Evolutionary conservation across 2,113 vertebrate species (phyloP).

Genomic region (Amphilophus citrinellus): DNA sequence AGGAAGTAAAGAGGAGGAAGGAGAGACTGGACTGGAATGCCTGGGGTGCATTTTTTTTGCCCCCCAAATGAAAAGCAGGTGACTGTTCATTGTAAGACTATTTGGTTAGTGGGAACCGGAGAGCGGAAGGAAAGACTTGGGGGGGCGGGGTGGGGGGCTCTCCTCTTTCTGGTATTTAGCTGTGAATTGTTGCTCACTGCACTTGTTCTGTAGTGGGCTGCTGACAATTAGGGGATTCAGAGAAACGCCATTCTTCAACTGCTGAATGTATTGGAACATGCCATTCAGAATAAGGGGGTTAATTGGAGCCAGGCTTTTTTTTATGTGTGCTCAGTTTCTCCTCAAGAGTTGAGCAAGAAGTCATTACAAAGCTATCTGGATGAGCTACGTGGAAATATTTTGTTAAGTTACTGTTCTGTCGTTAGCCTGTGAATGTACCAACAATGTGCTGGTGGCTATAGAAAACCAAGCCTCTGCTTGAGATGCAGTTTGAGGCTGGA

Average conservation of each 20-base stretch:
- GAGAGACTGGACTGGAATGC: constrained; percentile 72
- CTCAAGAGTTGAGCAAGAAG: background rate
- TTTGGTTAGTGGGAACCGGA: constrained; percentile 61
- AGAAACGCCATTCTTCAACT: constrained; percentile 33
- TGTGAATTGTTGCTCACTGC: constrained; percentile 51
- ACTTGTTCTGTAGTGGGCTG: constrained; percentile 51
- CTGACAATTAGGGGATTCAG: constrained; percentile 47
- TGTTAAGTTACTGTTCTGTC: background rate
- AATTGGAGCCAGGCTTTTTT: constrained; percentile 16
- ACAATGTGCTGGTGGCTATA: background rate
- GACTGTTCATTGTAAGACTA: constrained; percentile 72
- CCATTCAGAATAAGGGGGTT: constrained; percentile 36
- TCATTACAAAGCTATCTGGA: background rate
- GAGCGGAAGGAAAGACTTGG: constrained; percentile 64
- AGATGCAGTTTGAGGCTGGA: background rate
- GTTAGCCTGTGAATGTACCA: background rate
- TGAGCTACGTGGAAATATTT: constrained; percentile 8
- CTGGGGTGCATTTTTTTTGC: constrained; percentile 70
- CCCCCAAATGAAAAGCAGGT: constrained; percentile 84
- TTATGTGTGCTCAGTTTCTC: background rate
- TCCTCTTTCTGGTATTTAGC: constrained; percentile 42
- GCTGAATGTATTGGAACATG: constrained; percentile 28
- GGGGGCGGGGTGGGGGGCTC: constrained; percentile 30
- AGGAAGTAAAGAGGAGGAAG: constrained; percentile 13
- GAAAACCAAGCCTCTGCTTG: background rate